Percentiles rank a stretch among this genome's conserved stretches.
These are phyloP conservation scores for Pipistrellus kuhlii DNA, from an alignment of 2,797 vertebrate genomes.

Conservation along the genomic window DNA sequence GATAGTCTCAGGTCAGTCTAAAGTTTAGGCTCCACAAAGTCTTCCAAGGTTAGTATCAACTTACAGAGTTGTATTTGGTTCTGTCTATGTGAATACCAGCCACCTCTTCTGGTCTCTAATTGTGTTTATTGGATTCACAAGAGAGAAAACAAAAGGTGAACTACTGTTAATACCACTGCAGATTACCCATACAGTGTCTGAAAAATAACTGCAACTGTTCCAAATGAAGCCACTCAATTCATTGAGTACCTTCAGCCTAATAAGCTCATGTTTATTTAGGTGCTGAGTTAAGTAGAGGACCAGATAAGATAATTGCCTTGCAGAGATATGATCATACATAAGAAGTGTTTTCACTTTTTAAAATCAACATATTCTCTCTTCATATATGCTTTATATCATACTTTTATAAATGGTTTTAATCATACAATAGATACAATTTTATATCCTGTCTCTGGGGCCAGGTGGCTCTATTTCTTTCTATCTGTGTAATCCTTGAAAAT, in stretches of 20 bases:
- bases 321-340: background rate
- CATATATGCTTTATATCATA: background rate
- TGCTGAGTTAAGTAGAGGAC: background rate
- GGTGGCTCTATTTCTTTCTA: conserved; percentile 16
- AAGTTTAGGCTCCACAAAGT: conserved; percentile 16
- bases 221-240: background rate
- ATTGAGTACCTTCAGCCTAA: conserved; percentile 9
- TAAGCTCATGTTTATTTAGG: conserved; percentile 10
- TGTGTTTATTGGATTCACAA: background rate
- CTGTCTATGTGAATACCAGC: background rate
- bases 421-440: conserved; percentile 6
- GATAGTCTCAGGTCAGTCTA: background rate
- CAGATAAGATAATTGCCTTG: conserved; percentile 23
- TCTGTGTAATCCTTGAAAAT: conserved; percentile 43
- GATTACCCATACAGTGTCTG: background rate
- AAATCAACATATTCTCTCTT: conserved; percentile 21
- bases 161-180: background rate
- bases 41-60: background rate
- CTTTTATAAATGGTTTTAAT: conserved; percentile 22
- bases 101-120: background rate
- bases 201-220: background rate
- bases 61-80: background rate
- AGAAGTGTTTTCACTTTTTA: conserved; percentile 55
- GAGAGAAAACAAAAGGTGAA: conserved; percentile 47
- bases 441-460: background rate